These are phyloP conservation scores for Prinia subflava DNA, from an alignment of 2,113 vertebrate species.

Conservation along the genomic window DNA sequence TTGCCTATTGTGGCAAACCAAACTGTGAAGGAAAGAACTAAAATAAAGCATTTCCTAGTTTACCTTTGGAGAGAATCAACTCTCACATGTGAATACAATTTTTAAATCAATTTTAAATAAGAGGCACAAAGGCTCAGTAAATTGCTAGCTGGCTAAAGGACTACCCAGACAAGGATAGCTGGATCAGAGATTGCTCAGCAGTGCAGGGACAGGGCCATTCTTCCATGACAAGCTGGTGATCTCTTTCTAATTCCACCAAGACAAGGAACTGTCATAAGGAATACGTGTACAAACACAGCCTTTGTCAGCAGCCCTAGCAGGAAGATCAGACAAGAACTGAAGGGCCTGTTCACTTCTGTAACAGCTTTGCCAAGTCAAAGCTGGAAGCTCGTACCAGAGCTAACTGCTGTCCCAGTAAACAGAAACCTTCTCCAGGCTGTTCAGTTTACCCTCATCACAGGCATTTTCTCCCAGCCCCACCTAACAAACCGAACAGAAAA, in stretches of 20 bases:
- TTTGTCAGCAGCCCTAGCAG: not conserved
- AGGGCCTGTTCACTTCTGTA: not conserved
- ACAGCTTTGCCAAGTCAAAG: not conserved
- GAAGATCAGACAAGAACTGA: not conserved
- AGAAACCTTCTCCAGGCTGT: not conserved
- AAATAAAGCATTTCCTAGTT: not conserved
- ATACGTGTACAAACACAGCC: fast-evolving
- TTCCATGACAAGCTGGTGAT: not conserved
- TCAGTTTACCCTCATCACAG: not conserved
- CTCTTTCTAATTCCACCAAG: not conserved
- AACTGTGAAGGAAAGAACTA: not conserved
- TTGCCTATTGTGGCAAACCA: not conserved
- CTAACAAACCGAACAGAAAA: not conserved
- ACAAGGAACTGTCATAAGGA: not conserved
- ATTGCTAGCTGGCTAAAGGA: not conserved
- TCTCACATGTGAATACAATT: fast-evolving
- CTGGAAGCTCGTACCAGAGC: not conserved
- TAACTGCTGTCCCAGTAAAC: not conserved
- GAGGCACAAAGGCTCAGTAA: not conserved
- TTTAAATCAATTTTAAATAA: not conserved
- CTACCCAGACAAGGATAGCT: not conserved
- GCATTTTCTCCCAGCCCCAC: not conserved
- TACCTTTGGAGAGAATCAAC: not conserved
- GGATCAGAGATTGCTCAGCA: not conserved
- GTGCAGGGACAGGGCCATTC: not conserved